Conservation (phyloP, 2,113 vertebrate species). For the Ageneiosus marmoratus region DNA sequence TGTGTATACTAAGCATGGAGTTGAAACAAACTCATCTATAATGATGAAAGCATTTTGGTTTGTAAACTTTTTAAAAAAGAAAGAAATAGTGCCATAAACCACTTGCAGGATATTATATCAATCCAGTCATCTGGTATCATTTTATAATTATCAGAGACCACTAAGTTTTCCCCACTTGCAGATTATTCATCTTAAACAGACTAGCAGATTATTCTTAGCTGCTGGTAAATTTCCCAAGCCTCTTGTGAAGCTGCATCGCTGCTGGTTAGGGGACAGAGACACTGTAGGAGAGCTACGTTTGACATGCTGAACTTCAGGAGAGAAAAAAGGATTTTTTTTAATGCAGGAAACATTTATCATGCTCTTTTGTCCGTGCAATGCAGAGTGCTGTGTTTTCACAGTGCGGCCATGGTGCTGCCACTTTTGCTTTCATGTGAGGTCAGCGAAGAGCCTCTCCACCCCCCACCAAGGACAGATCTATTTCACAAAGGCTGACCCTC, state of each 20-base stretch:
- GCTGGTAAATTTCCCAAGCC: conserved; percentile 21
- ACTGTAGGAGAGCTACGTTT: conserved; percentile 20
- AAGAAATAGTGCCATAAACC: not conserved
- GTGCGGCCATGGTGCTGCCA: conserved; percentile 29
- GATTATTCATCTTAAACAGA: too few species aligned
- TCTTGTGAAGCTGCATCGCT: not conserved
- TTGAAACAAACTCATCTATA: not conserved
- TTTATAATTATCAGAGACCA: not conserved
- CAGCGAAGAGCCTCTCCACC: conserved; percentile 46
- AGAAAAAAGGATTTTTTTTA: conserved; percentile 17
- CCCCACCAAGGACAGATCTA: conserved; percentile 71
- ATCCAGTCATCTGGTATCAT: not conserved
- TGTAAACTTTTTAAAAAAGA: not conserved
- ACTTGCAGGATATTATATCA: not conserved
- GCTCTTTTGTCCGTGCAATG: conserved; percentile 44
- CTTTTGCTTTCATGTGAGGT: conserved; percentile 52
- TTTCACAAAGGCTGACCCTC: conserved; percentile 61
- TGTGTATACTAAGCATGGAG: not conserved
- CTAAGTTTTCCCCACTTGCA: too few species aligned
- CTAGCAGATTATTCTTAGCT: not conserved
- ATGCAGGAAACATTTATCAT: conserved; percentile 50
- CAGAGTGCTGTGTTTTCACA: conserved; percentile 46
- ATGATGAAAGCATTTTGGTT: not conserved
- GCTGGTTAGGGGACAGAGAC: not conserved
- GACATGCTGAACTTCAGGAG: conserved; percentile 26